Evolutionary conservation across 2,113 vertebrate genomes (phyloP).

Genomic region (Aspidoscelis tigris): DNA sequence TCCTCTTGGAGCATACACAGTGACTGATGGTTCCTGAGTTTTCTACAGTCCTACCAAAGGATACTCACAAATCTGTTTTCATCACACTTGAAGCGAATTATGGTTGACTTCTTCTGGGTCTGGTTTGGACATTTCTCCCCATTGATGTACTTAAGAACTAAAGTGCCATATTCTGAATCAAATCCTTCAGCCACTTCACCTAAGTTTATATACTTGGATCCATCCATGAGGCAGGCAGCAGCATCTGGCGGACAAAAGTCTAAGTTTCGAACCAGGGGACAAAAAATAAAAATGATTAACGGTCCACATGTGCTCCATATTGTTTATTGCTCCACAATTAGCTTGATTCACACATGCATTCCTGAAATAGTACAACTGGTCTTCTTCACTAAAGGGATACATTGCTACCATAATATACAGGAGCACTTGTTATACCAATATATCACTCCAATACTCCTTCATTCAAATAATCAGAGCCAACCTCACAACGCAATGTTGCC

Average conservation of each 20-base stretch:
- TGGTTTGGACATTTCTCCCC: conserved; percentile 83
- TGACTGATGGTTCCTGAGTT: not conserved
- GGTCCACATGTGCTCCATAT: not conserved
- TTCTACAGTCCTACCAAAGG: accelerated
- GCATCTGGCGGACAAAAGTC: conserved; percentile 84
- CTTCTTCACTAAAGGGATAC: not conserved
- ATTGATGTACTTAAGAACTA: conserved; percentile 81
- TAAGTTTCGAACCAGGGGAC: conserved; percentile 30
- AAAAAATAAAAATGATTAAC: not conserved
- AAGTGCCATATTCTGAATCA: conserved; percentile 67
- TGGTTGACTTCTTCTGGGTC: conserved; percentile 79
- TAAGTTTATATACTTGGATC: conserved; percentile 80
- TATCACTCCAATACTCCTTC: too few species aligned
- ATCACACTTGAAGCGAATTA: conserved; percentile 88
- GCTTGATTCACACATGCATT: not conserved
- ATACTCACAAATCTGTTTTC: conserved; percentile 83
- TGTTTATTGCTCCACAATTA: too few species aligned
- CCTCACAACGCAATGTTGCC: too few species aligned
- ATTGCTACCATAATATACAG: too few species aligned
- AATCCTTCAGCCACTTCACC: conserved; percentile 83
- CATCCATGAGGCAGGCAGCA: conserved; percentile 81
- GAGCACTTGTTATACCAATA: too few species aligned
- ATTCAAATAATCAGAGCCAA: too few species aligned
- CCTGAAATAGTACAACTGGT: not conserved
- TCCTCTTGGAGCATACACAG: not conserved